Conservation (phyloP, 2,113 vertebrate species). For the Lichenostomus cassidix region DNA sequence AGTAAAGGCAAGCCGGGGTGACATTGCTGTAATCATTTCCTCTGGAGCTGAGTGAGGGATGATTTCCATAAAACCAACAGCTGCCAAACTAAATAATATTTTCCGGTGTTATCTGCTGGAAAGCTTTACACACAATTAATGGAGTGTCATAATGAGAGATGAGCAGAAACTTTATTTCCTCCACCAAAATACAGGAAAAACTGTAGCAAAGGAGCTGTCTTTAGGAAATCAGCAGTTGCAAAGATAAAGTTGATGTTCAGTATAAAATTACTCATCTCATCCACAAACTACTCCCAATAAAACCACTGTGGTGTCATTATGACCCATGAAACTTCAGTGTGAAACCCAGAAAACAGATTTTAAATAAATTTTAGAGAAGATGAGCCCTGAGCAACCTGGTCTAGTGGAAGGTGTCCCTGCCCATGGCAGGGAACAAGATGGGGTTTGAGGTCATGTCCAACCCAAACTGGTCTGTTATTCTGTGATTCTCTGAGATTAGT, state of each 20-base stretch:
- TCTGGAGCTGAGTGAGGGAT: neutral
- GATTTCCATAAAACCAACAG: neutral
- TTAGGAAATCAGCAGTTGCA: neutral
- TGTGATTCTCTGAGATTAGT: neutral
- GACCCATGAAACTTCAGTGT: neutral
- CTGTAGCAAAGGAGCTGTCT: neutral
- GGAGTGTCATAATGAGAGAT: neutral
- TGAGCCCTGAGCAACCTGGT: neutral
- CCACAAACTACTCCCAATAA: neutral
- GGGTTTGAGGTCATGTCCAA: neutral
- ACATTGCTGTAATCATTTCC: neutral
- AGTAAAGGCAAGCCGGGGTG: neutral
- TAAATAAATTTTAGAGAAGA: neutral
- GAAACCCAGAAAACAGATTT: neutral
- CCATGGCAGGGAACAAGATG: fast-evolving
- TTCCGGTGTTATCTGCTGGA: neutral
- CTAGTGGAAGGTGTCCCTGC: neutral
- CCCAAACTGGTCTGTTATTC: neutral
- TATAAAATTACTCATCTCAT: neutral
- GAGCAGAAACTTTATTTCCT: neutral
- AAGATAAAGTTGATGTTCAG: neutral
- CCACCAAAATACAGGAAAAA: neutral
- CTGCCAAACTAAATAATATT: neutral
- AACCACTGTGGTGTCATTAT: fast-evolving
- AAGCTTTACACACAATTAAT: neutral